Base-by-base conservation (phyloP, 1,140 invertebrate genomes). In the Drosophila orena region DNA sequence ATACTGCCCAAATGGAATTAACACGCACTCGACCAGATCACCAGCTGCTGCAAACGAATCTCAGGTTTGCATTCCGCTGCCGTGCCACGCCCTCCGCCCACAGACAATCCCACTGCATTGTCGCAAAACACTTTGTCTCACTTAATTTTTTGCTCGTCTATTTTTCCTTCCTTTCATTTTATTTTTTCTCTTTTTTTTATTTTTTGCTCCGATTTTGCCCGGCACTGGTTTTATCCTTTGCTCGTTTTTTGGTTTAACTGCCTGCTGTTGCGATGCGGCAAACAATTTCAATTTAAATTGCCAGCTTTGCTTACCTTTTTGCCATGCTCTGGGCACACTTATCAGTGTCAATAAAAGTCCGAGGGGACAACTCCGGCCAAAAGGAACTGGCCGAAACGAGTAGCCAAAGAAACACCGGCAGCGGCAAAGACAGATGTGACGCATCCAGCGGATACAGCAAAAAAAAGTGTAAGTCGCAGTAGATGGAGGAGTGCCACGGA, bases 271-370 rank as follows among this genome's bases (percentile, higher is more conserved):
- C 75, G 78, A 68, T 88, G 70, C 79, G 83, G 81, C 75, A 83
- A 88, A 88, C 83, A 86, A 88, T 88, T 86, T 88, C 83, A 88
- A 76, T 86, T 86, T 86, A 86, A 83, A 88, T 83, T 85, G 83
- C 81, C 78, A 86, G 81, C 81, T 86, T 85, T 86, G 81, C 78
- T 86, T 85, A 85, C 81, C 81, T 88, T 86, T 81, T 66, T 86
- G 61, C 76, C 70, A 53, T 72, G 79, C 83, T 79, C 66, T 79
- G 83, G 84, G 84, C 73, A 88, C 84, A 88, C 83, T 88, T 88
- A 88, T 88, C 83, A 88, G 83, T 88, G 83, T 88, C 84, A 89
- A 88, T 89, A 88, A 89, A 83, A 79, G 84, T 83, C 83, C 79
- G 69, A 64, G 42, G 84, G 76, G 78, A 81, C n/a, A 75, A 37